Evolutionary conservation across 2,113 vertebrate genomes (phyloP), one percentile per base, ranked within the genome.

Genomic region (Sorex fumeus): DNA sequence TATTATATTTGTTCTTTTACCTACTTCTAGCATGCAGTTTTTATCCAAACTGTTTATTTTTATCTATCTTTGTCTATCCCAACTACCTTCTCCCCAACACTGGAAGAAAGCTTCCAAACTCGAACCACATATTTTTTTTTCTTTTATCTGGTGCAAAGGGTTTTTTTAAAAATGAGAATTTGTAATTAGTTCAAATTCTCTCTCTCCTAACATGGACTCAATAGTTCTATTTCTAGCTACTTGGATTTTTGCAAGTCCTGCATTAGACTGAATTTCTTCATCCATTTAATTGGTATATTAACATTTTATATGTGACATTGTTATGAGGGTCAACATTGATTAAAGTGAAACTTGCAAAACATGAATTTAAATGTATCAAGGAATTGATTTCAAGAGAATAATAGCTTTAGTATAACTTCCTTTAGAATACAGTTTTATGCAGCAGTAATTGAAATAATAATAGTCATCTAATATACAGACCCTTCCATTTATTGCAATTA

Each of bases 201-300:
- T 18, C 27, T 79, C 11, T 90, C 77, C 3, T 21, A 18, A n/a
- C 12, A 40, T 64, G 47, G 28, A 76, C 90, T 16, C 28, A 81
- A 18, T 10, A 16, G 5, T 45, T 27, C n/a, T 74, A 30, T 81
- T 50, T 50, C 67, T 81, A 69, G 70, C 4, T 86, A 32, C 7
- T 25, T 60, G 23, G 76, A 28, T 71, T 90, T 90, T 60, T 43
- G 19, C 5, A 64, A 74, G 23, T 78, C 6, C 34, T 9, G 45
- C 67, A n/a, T 79, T 69, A 72, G 10, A 74, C 78, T 76, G 13
- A 81, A 53, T 76, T 64, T 87, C 21, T 66, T 78, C 8, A 69
- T 80, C 89, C 93, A 13, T 83, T 78, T 87, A 81, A 50, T 69
- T 11, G 12, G 8, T 23, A 67, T 83, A 57, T 62, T 75, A 75